Base-by-base conservation (phyloP, 2,113 vertebrate species). In the Caranx melampygus region DNA sequence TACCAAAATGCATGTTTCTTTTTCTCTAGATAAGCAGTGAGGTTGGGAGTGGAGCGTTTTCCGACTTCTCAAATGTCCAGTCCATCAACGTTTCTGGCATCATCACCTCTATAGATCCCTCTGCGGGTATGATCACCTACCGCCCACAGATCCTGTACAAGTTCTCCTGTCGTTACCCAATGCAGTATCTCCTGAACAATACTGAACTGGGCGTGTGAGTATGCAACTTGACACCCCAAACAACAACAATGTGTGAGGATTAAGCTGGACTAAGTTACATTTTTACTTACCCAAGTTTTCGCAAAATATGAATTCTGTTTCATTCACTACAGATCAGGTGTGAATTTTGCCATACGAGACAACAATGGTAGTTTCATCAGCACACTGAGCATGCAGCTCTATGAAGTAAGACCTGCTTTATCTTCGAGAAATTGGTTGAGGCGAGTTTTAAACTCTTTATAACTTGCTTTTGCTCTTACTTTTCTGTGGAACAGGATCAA, bases 131-230 rank as follows among this genome's bases (percentile, higher is more conserved):
- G 47, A 95, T 95, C 85, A 95, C 93, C 58, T 95, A 95, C 44
- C 88, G 85, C 2, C 68, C 87, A 1, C 89, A 91, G 60, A 82
- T 95, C 84, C 31, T 88, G 1, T 95, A 95, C 84, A 84, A 72
- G 63, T 95, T 93, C 80, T 95, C 94, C 78, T 95, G 95, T 72
- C 61, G 63, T 10, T 95, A 95, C 75, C 92, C 94, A 0, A 83
- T 95, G 88, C 94, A 95, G 79, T 95, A 95, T 76, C 49, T 95
- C 63, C 44, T 95, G 55, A 95, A 95, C 92, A 95, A 94, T 89
- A 95, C 93, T 1, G 13, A 92, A 37, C 20, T 95, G 70, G 87
- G 47, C 11, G 93, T 95, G 95, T 95, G 78, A 94, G 95, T 95
- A 68, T 61, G 37, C n/a, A 0, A 45, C 2, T 4, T 21, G 64